phyloP scores from a whole-genome alignment of 2,797 vertebrate species.

The Cyclopterus lumpus region DNA sequence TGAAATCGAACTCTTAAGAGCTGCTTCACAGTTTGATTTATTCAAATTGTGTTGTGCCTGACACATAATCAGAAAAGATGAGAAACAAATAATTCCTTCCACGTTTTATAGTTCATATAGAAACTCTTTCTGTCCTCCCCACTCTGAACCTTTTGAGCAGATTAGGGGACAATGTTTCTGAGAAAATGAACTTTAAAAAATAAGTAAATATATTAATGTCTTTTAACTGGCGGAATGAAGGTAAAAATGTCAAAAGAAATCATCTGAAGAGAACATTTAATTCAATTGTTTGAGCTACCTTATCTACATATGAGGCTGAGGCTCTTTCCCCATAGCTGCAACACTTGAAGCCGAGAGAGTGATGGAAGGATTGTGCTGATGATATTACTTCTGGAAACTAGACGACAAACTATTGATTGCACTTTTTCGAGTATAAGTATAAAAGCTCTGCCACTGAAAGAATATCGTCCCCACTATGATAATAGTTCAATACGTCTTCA shows the following conservation, averaged over 20 bases:
- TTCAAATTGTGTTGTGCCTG: not conserved
- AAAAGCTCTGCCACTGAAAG: constrained; percentile 6
- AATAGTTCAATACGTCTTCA: constrained; percentile 35
- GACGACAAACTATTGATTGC: constrained; percentile 16
- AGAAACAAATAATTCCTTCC: constrained; percentile 9
- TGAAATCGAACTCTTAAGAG: constrained; percentile 7
- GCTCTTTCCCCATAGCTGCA: not conserved
- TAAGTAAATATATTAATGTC: constrained; percentile 6
- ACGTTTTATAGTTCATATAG: not conserved
- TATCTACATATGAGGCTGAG: not conserved
- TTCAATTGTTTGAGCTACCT: constrained; percentile 30
- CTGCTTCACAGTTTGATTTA: constrained; percentile 1
- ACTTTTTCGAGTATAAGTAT: not conserved
- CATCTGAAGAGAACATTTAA: constrained; percentile 29
- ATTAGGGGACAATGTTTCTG: not conserved
- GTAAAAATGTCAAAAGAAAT: constrained; percentile 24
- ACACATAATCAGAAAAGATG: constrained; percentile 20
- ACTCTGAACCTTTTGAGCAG: not conserved
- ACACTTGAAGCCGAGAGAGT: constrained; percentile 23
- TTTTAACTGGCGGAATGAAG: constrained; percentile 19
- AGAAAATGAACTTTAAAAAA: constrained; percentile 1
- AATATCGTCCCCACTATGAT: constrained; percentile 29
- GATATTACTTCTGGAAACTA: constrained; percentile 21
- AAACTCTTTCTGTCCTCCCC: not conserved
- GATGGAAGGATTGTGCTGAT: constrained; percentile 4